Percentiles rank a stretch among this genome's conserved stretches.
Conservation (phyloP, 2,113 vertebrate species). For the Psilopogon haemacephalus region DNA sequence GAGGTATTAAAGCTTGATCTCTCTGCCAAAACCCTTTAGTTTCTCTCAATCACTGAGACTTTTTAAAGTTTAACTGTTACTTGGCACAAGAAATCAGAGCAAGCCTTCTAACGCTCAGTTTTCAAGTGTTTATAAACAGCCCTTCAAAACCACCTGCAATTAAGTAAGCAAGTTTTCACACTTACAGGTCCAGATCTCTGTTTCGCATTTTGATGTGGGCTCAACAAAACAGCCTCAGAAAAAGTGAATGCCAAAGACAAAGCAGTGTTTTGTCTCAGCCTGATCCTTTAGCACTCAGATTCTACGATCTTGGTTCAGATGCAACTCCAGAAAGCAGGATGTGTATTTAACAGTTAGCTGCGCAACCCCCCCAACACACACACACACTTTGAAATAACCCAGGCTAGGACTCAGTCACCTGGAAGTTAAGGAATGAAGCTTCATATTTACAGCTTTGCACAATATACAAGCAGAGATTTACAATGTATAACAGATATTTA, state of each 20-base stretch:
- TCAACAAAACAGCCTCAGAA: conserved; percentile 28
- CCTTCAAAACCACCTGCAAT: conserved; percentile 58
- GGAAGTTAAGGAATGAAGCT: too few species aligned
- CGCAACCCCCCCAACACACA: too few species aligned
- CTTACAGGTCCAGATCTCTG: conserved; percentile 41
- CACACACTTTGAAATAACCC: too few species aligned
- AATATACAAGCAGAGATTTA: too few species aligned
- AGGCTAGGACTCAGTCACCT: too few species aligned
- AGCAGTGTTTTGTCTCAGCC: neutral
- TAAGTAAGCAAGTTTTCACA: conserved; percentile 63
- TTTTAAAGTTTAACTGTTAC: conserved; percentile 32
- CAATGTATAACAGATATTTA: too few species aligned
- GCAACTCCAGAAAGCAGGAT: neutral
- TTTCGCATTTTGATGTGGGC: conserved; percentile 40
- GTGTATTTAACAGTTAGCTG: too few species aligned
- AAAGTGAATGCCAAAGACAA: neutral
- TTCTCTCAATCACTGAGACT: conserved; percentile 19
- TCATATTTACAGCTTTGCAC: too few species aligned
- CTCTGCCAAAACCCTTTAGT: neutral
- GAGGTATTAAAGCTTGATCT: neutral
- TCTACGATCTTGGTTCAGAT: neutral
- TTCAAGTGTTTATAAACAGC: conserved; percentile 59
- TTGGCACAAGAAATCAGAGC: conserved; percentile 2
- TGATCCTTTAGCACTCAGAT: neutral
- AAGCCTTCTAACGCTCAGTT: neutral